Conservation (phyloP, 2,797 vertebrate species). For the Mormyrops attenuatus region DNA sequence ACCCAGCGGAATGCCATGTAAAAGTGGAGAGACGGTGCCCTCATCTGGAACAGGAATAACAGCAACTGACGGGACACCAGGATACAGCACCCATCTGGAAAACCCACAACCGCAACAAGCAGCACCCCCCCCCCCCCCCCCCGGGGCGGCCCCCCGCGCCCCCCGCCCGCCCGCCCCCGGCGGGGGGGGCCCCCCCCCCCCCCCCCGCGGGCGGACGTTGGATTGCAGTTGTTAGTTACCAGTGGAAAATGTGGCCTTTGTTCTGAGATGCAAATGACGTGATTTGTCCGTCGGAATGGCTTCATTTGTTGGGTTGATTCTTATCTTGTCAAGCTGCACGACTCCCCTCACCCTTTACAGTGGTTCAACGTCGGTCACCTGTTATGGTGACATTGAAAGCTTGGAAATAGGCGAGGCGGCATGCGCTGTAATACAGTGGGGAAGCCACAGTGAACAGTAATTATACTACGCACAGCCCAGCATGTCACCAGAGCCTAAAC, state of each 20-base stretch:
- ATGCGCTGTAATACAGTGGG: neutral
- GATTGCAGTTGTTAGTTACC: slow-evolving; percentile 27
- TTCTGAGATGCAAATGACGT: slow-evolving; percentile 39
- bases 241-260: slow-evolving; percentile 16
- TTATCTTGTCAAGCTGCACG: neutral
- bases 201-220: neutral
- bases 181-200: neutral
- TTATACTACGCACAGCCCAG: slow-evolving; percentile 36
- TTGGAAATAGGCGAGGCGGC: neutral
- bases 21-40: neutral
- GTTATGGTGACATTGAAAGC: neutral
- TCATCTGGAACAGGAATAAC: neutral
- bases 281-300: slow-evolving; percentile 16
- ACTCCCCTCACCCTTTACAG: neutral
- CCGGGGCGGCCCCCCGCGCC: too few species aligned
- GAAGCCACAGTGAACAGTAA: slow-evolving; percentile 11
- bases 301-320: neutral
- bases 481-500: slow-evolving; percentile 46
- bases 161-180: too few species aligned
- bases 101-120: neutral
- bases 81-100: neutral
- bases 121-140: neutral
- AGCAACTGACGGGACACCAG: neutral
- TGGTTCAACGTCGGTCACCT: neutral
- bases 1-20: neutral